phyloP scores from a whole-genome alignment of 2,797 vertebrate genomes.

The Eospalax fontanierii region DNA sequence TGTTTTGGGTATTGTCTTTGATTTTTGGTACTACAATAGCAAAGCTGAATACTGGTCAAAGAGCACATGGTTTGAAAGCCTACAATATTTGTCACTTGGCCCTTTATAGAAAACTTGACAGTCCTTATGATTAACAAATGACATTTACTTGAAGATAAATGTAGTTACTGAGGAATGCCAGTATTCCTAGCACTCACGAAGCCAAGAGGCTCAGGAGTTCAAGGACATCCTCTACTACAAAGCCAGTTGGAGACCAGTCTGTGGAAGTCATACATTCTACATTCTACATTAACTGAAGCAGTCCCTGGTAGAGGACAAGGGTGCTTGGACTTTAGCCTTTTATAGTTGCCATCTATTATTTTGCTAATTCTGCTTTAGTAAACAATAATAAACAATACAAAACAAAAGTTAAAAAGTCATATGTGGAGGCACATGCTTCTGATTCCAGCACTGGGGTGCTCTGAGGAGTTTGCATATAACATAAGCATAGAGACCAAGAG shows the following conservation, averaged over 20 bases:
- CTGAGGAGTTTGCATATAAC: too few species aligned
- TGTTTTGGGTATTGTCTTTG: background rate
- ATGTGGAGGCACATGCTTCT: too few species aligned
- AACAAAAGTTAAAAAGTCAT: background rate
- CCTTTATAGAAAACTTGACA: slow-evolving; percentile 25
- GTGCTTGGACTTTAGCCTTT: background rate
- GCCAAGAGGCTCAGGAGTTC: too few species aligned
- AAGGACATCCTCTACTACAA: background rate
- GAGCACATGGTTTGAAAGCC: background rate
- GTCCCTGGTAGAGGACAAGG: background rate
- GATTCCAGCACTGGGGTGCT: too few species aligned
- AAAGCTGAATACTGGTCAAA: background rate
- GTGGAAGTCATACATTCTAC: background rate
- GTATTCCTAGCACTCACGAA: background rate
- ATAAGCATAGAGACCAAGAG: background rate
- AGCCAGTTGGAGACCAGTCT: background rate
- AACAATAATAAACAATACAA: background rate
- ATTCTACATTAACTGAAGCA: background rate
- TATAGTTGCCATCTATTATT: background rate
- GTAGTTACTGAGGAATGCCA: background rate
- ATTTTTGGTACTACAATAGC: background rate
- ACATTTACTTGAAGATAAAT: background rate
- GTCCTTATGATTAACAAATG: background rate
- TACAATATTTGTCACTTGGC: background rate
- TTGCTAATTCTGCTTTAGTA: background rate